phyloP scores from a whole-genome alignment of 2,888 invertebrate genomes.

The Tethea ocularis region DNA sequence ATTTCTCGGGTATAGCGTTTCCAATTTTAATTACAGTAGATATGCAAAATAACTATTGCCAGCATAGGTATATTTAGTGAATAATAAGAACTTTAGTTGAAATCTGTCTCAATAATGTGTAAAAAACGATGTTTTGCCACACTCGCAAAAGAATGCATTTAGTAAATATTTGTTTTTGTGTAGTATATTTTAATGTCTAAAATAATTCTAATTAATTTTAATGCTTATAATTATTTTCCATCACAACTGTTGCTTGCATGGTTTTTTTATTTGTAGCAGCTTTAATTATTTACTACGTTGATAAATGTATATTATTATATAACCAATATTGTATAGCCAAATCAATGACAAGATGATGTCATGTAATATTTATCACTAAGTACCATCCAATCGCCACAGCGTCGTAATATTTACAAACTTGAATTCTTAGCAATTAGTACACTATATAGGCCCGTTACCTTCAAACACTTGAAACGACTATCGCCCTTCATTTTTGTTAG shows the following conservation, averaged over 20 bases:
- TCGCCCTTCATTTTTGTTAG: conserved; percentile 82
- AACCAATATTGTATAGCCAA: neutral
- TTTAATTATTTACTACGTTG: neutral
- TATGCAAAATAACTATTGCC: neutral
- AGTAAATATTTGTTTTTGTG: neutral
- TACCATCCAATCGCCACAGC: conserved; percentile 16
- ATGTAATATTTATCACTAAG: neutral
- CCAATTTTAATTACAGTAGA: neutral
- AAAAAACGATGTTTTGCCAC: too few relatives aligned
- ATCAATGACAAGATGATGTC: conserved; percentile 7
- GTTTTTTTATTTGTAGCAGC: neutral
- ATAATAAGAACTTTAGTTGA: neutral
- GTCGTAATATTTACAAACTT: conserved; percentile 47
- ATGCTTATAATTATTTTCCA: neutral
- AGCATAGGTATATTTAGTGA: neutral
- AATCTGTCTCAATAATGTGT: neutral
- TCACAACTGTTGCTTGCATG: neutral
- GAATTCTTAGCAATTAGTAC: conserved; percentile 66
- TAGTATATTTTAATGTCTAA: neutral
- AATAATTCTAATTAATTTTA: too few relatives aligned
- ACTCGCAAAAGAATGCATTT: neutral
- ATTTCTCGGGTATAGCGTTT: neutral
- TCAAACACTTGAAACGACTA: conserved; percentile 66
- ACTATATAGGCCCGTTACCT: conserved; percentile 65
- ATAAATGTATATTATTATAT: neutral